Evolutionary conservation across 1,140 invertebrate genomes (phyloP), one percentile per base, ranked within the genome.

Genomic region (Aphelinus atriplicis): DNA sequence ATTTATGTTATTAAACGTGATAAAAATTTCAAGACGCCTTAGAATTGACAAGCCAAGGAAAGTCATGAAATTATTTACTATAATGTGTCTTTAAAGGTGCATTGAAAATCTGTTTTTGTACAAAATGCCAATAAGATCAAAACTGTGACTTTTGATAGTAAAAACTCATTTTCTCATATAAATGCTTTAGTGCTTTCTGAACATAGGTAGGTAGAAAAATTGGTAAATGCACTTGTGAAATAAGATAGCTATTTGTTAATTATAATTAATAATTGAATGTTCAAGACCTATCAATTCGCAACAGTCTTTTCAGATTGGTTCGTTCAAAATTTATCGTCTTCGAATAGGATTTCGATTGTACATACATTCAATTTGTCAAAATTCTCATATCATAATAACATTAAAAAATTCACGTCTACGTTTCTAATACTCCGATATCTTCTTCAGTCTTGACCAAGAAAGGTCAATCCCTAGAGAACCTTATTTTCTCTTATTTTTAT

Each of bases 91-190:
- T 7, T 56, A 61, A 42, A 1, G 43, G 60, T 71, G 61, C 46
- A 62, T 53, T 66, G 57, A 74, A 74, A 55, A 50, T 9, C 45
- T 5, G 56, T 46, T 42, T 75, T 80, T 6, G 45, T 58, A 61
- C 64, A 63, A 65, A 60, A 48, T 73, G 65, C 48, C 43, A 65
- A 76, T 68, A 42, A 56, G 48, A 61, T 42, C 73, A 66, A 9
- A 70, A 42, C 72, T 71, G 69, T 58, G 70, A 71, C 51, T 76
- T 64, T 69, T 77, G 66, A 63, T 60, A 61, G 48, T 67, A 46
- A 55, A 71, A 71, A 70, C 47, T 51, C 46, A 75, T 43, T 46
- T 48, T 48, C 43, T n/a, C 5, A 64, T 46, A 64, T 65, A 10
- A 70, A 50, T 63, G 5, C 48, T 45, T 42, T 63, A 69, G 66